A percentile compares a stretch with the other conserved stretches of the same genome.
phyloP scores from a whole-genome alignment of 2,888 invertebrate genomes.

The Pristionchus mayeri region DNA sequence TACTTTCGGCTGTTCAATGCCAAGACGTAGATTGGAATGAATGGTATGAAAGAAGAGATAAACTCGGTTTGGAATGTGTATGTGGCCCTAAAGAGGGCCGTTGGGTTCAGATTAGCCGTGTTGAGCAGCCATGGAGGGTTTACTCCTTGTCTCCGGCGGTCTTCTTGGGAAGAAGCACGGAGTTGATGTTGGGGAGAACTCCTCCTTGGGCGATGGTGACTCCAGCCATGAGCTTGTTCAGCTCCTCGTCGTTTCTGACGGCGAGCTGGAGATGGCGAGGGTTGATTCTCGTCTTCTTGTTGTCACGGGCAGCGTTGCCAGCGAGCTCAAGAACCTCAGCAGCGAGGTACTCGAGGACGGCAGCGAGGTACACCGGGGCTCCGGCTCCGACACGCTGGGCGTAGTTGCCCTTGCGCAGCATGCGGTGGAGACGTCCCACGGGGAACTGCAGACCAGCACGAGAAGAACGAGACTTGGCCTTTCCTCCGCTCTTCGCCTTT shows the following conservation, averaged over 20 bases:
- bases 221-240: constrained; percentile 78
- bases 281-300: constrained; percentile 78
- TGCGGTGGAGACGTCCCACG: constrained; percentile 74
- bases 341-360: constrained; percentile 71
- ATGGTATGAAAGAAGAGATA: no score
- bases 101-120: constrained; percentile 66
- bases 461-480: constrained; percentile 72
- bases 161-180: constrained; percentile 75
- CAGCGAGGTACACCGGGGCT: constrained; percentile 71
- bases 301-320: constrained; percentile 79
- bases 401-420: constrained; percentile 73
- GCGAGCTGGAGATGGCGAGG: constrained; percentile 73
- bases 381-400: constrained; percentile 72
- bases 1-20: no score
- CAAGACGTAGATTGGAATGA: no score
- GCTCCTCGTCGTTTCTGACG: constrained; percentile 68
- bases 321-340: constrained; percentile 77
- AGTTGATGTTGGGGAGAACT: constrained; percentile 80
- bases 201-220: constrained; percentile 90
- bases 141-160: constrained; percentile 65
- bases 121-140: no score
- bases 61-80: no score
- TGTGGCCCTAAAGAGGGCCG: constrained; percentile 72
- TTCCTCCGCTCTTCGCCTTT: constrained; percentile 79
- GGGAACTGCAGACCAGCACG: constrained; percentile 75